Base-by-base conservation (phyloP, 2,888 invertebrate species). In the Heliconius sara region DNA sequence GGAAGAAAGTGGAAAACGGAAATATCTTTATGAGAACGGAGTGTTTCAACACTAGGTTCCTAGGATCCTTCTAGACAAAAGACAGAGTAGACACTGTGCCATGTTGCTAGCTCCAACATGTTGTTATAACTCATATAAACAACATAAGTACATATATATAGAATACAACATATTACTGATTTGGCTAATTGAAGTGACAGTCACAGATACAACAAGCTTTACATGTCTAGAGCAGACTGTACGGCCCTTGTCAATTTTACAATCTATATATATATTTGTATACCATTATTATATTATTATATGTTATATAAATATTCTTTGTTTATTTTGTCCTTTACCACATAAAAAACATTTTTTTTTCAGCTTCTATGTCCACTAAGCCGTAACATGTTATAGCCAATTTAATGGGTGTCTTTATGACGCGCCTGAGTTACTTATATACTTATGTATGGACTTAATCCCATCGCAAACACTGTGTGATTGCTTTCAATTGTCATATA, bases 381-480 rank as follows among this genome's bases (percentile, higher is more conserved):
- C 84, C 85, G 88, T 92, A 90, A 91, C 89, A 91, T 90, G 90
- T 84, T 86, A 88, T 85, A 83, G 87, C 85, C 83, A 83, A 76
- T 86, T 92, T 92, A 91, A 92, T 86, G 86, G 84, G 84, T 80
- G 83, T 86, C 89, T 92, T 92, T 92, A 92, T 86, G 88, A 86
- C 86, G 83, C 82, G 84, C 19, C 67, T 67, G 76, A 79, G 75
- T 78, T 78, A 74, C 78, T 78, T 74, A 67, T 66, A 47, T 65
- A 83, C 85, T 85, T 77, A 79, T 67, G 67, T 71, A 71, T 72
- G 30, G 57, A 63, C 66, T 75, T 72, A 60, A 76, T 73, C 71
- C 67, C 57, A 43, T 78, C 12, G 43, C 30, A 34, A 78, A 60
- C 43, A 60, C 22, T 73, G 27, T 75, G 65, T 43, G 57, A 34